A percentile compares a stretch with the other conserved stretches of the same genome.
Evolutionary conservation across 2,888 invertebrate genomes (phyloP).

Genomic region (Cantharis lateralis): DNA sequence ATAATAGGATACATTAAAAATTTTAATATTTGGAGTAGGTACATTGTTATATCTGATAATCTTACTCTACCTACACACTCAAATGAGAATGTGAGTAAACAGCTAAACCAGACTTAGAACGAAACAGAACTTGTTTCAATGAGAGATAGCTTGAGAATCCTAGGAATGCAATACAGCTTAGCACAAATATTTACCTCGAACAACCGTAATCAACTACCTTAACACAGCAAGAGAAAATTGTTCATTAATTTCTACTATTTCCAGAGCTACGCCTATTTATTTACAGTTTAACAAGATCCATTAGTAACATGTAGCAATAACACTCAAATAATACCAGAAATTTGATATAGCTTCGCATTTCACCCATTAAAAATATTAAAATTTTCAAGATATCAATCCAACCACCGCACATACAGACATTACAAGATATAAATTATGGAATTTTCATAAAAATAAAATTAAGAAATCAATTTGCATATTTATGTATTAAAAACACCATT

Average conservation of each 20-base stretch:
- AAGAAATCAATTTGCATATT: neutral
- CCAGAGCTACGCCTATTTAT: neutral
- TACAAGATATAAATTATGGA: neutral
- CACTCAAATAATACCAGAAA: neutral
- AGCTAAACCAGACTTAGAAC: conserved; percentile 20
- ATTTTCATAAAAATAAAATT: neutral
- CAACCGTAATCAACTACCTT: conserved; percentile 38
- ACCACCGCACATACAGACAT: neutral
- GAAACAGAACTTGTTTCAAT: conserved; percentile 34
- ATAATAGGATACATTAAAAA: neutral
- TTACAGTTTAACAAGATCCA: neutral
- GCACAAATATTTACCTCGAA: conserved; percentile 40
- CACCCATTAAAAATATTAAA: neutral
- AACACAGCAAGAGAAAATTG: conserved; percentile 36
- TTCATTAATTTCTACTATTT: conserved; percentile 21
- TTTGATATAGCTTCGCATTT: neutral
- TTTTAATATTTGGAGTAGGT: neutral
- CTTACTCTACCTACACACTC: conserved; percentile 1
- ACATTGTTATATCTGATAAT: neutral
- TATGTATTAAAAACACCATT: conserved; percentile 30
- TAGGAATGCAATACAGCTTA: conserved; percentile 39
- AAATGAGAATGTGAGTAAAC: conserved; percentile 14
- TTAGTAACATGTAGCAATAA: neutral
- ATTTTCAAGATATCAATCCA: neutral
- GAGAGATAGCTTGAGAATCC: conserved; percentile 35